Evolutionary conservation across 2,888 invertebrate genomes (phyloP).

Genomic region (Latheticus oryzae): DNA sequence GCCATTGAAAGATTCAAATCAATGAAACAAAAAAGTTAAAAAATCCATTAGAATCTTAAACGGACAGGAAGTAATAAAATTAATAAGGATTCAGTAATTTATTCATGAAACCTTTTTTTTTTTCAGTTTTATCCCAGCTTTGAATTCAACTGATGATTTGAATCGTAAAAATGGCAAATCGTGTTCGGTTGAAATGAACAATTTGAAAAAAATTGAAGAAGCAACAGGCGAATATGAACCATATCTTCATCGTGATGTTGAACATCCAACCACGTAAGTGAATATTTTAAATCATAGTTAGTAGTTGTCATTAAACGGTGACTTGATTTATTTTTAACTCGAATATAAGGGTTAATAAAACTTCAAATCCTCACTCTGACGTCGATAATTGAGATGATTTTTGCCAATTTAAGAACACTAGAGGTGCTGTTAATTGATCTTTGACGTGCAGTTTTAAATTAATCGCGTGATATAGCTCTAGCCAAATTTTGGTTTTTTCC

Average conservation of each 20-base stretch:
- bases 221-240: conserved; percentile 74
- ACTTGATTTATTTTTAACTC: too few relatives aligned
- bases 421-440: too few relatives aligned
- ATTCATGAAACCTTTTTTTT: conserved; percentile 29
- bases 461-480: too few relatives aligned
- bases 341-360: too few relatives aligned
- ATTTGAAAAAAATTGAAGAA: conserved; percentile 63
- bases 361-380: too few relatives aligned
- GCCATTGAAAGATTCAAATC: conserved; percentile 17
- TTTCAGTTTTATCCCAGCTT: conserved; percentile 55
- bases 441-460: too few relatives aligned
- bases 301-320: too few relatives aligned
- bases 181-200: conserved; percentile 67
- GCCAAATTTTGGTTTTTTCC: too few relatives aligned
- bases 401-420: too few relatives aligned
- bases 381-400: too few relatives aligned
- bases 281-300: conserved; percentile 1
- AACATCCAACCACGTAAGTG: conserved; percentile 81
- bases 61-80: conserved; percentile 26
- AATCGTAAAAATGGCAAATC: conserved; percentile 47
- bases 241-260: conserved; percentile 74
- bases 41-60: too few relatives aligned
- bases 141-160: conserved; percentile 53
- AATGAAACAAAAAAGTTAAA: conserved; percentile 4
- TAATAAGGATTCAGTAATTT: conserved; percentile 22